A percentile compares a stretch with the other conserved stretches of the same genome.
phyloP scores from a whole-genome alignment of 2,797 vertebrate genomes.

The Phalanger gymnotis region DNA sequence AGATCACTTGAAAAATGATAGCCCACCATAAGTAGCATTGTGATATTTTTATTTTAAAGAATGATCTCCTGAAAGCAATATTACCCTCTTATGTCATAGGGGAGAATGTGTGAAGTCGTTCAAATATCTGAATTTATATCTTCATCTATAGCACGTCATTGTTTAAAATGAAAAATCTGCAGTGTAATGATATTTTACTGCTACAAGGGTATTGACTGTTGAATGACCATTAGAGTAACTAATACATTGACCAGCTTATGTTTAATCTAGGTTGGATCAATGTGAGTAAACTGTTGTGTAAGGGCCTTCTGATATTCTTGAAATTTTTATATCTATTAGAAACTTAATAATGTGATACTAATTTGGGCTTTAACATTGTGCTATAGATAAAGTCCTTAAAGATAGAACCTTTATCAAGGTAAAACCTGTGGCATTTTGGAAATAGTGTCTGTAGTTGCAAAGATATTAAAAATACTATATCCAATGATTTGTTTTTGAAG shows the following conservation, averaged over 20 bases:
- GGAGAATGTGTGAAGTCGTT: neutral
- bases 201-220: neutral
- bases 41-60: slow-evolving; percentile 22
- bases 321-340: neutral
- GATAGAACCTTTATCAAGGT: neutral
- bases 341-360: neutral
- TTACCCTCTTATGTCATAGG: neutral
- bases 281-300: neutral
- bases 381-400: neutral
- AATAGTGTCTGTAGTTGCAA: neutral
- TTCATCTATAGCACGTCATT: neutral
- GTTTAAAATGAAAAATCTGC: slow-evolving; percentile 35
- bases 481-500: neutral
- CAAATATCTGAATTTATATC: slow-evolving; percentile 28
- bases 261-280: neutral
- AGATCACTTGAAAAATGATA: slow-evolving; percentile 21
- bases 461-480: neutral
- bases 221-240: slow-evolving; percentile 18
- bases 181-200: neutral
- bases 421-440: neutral
- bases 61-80: neutral
- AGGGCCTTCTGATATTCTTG: neutral
- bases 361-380: neutral
- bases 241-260: slow-evolving; percentile 18
- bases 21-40: neutral